A percentile compares a stretch with the other conserved stretches of the same genome.
Evolutionary conservation across 2,888 invertebrate species (phyloP).

Genomic region (Teinopalpus imperialis): DNA sequence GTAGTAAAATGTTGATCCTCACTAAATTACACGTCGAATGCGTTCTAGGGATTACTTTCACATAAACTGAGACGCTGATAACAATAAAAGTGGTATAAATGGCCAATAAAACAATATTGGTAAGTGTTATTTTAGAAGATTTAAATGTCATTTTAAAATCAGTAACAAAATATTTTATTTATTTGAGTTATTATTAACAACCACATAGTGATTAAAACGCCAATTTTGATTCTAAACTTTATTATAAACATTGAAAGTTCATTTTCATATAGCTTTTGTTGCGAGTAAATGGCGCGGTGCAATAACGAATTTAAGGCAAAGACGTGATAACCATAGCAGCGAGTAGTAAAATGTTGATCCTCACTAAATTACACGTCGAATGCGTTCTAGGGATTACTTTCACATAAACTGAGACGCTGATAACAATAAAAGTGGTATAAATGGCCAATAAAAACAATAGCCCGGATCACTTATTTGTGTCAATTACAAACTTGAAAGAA

Average conservation of each 20-base stretch:
- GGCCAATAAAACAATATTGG: conserved; percentile 23
- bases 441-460: conserved; percentile 22
- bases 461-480: neutral
- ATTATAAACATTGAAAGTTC: neutral
- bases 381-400: conserved; percentile 44
- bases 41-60: conserved; percentile 43
- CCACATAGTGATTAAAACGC: too few species aligned
- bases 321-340: conserved; percentile 42
- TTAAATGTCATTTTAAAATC: neutral
- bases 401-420: conserved; percentile 40
- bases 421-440: conserved; percentile 24
- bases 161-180: neutral
- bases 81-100: conserved; percentile 23
- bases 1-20: conserved; percentile 25
- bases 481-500: neutral
- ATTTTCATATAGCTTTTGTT: neutral
- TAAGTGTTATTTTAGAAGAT: too few species aligned
- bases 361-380: conserved; percentile 46
- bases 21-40: conserved; percentile 48
- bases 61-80: conserved; percentile 40
- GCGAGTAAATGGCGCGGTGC: conserved; percentile 9
- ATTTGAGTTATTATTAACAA: neutral
- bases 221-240: too few species aligned
- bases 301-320: conserved; percentile 18
- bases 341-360: conserved; percentile 44